Evolutionary conservation across 2,113 vertebrate species (phyloP).

Genomic region (Gambusia affinis): DNA sequence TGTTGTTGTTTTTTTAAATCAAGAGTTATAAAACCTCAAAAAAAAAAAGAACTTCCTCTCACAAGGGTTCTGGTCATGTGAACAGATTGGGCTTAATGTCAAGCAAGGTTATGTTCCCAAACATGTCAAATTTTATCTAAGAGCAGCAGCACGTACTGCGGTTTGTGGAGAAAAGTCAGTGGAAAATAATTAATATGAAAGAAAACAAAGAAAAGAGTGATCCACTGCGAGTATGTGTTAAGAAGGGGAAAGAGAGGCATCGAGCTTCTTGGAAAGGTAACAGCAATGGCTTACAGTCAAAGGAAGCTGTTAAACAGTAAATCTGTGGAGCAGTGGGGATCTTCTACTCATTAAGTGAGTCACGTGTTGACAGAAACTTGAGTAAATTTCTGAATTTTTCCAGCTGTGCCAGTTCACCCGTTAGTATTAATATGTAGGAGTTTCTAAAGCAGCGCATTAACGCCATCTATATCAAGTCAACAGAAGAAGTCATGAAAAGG

Average conservation of each 20-base stretch:
- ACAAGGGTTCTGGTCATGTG: slow-evolving; percentile 16
- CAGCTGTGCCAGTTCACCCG: too few species aligned
- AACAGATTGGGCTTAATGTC: slow-evolving; percentile 16
- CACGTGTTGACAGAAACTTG: background rate
- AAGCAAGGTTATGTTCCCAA: slow-evolving; percentile 14
- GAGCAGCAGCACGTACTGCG: background rate
- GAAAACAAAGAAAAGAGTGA: slow-evolving; percentile 48
- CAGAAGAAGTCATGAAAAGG: slow-evolving; percentile 14
- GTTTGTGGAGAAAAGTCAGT: slow-evolving; percentile 19
- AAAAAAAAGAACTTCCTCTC: slow-evolving; percentile 18
- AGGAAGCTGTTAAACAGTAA: slow-evolving; percentile 18
- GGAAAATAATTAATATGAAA: slow-evolving; percentile 66
- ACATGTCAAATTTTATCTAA: slow-evolving; percentile 24
- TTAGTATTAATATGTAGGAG: background rate
- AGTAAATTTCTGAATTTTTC: background rate
- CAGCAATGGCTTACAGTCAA: slow-evolving; percentile 21
- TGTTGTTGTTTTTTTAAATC: too few species aligned
- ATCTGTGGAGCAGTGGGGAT: background rate
- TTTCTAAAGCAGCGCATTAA: background rate
- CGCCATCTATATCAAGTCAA: background rate
- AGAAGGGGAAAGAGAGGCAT: slow-evolving; percentile 16
- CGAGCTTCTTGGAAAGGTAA: slow-evolving; percentile 30
- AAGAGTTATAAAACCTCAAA: background rate
- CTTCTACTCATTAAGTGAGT: background rate
- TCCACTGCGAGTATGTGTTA: slow-evolving; percentile 6